These are phyloP conservation scores for Xylocampa areola DNA, from an alignment of 2,888 invertebrate genomes.

Conservation along the genomic window DNA sequence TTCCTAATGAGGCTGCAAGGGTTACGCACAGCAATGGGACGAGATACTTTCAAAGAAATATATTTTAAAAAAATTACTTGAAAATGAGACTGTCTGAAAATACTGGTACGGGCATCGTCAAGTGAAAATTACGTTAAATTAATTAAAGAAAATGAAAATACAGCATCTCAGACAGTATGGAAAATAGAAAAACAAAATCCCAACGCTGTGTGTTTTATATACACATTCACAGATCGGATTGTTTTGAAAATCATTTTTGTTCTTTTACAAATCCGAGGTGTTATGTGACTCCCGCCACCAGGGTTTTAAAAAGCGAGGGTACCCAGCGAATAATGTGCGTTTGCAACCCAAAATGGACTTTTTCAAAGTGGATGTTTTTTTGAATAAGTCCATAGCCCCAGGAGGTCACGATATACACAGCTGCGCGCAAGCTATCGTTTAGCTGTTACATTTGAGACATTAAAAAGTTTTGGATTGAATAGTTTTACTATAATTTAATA, in stretches of 20 bases:
- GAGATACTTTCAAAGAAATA: conserved; percentile 3
- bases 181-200: conserved; percentile 42
- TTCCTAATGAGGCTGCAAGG: conserved; percentile 83
- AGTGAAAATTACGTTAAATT: conserved; percentile 1
- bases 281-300: conserved; percentile 82
- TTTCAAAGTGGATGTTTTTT: conserved; percentile 68
- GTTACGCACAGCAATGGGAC: conserved; percentile 66
- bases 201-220: conserved; percentile 71
- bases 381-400: conserved; percentile 81
- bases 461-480: conserved; percentile 19
- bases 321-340: conserved; percentile 80
- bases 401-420: conserved; percentile 86
- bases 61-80: background rate
- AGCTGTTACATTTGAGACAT: conserved; percentile 81
- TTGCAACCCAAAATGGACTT: conserved; percentile 65
- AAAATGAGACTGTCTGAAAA: conserved; percentile 16
- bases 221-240: conserved; percentile 68
- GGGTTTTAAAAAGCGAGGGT: conserved; percentile 78
- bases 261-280: conserved; percentile 46
- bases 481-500: conserved; percentile 26
- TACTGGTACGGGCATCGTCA: background rate
- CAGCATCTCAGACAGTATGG: conserved; percentile 21
- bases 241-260: conserved; percentile 13
- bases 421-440: conserved; percentile 86
- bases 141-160: conserved; percentile 12